Base-by-base conservation (phyloP, 2,888 invertebrate genomes). In the Gandaritis pyraliata region DNA sequence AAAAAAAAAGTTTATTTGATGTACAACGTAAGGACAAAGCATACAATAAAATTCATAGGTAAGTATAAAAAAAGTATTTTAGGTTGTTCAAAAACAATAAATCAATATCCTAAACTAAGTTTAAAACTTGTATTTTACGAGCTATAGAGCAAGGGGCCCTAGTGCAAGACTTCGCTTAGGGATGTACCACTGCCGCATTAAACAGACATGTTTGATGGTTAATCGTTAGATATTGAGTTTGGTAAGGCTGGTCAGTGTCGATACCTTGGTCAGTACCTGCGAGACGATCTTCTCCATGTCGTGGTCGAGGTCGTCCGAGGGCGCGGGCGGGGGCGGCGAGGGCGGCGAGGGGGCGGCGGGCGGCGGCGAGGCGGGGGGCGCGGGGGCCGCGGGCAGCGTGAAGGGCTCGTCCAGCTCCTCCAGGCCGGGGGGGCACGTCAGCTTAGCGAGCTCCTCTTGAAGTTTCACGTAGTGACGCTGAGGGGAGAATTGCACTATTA, bases 401-500 rank as follows among this genome's bases (percentile, higher is more conserved):
- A 91, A 89, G 13, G 93, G 94, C 78, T 94, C 94, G 75, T 94
- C 95, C 73, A 96, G 85, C 75, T 96, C 96, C 83, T 95, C 95
- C 50, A 96, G 86, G 12, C 96, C 96, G 47, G 94, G 91, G 6
- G 98, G 97, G 36, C 96, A 95, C 76, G 95, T 95, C 82, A 98
- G 92, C 89, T 97, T 97, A 66, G 94, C 94, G 72, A 98, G 92
- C 88, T 98, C 97, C 84, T 98, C 97, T 75, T 97, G 95, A 68
- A 98, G 90, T 80, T 96, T 95, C 71, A 95, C 94, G 85, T 96
- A 96, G 84, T 97, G 96, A 59, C 96, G 94, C 94, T 97, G 93
- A 10, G n/a, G 0, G 23, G 0, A 23, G 6, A n/a, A 23, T 15
- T 41, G 33, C 3, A 15, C 15, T 8, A 7, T 23, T 7, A 16